phyloP scores from a whole-genome alignment of 2,888 invertebrate genomes.

The Cephus spinipes region DNA sequence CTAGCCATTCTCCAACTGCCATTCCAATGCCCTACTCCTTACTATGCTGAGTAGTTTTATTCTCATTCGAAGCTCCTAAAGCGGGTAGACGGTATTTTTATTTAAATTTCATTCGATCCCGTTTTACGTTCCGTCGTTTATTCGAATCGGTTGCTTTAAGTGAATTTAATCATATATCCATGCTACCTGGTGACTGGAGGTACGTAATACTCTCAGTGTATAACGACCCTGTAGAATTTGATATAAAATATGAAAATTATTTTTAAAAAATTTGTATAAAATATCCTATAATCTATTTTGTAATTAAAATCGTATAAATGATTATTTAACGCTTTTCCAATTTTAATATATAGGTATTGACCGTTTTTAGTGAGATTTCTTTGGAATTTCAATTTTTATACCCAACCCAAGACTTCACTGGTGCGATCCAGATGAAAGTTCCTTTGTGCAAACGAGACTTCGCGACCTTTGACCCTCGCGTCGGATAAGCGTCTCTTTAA shows the following conservation, averaged over 20 bases:
- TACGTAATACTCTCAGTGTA: too few species aligned
- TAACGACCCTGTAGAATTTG: too few species aligned
- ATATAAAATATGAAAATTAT: too few species aligned
- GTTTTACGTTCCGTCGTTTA: not conserved
- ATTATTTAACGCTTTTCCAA: not conserved
- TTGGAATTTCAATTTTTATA: not conserved
- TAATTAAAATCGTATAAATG: not conserved
- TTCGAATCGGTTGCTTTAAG: not conserved
- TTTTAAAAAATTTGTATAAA: too few species aligned
- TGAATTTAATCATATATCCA: not conserved
- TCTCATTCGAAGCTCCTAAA: slow-evolving; percentile 38
- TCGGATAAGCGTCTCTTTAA: not conserved
- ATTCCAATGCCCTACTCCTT: not conserved
- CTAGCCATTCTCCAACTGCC: slow-evolving; percentile 37
- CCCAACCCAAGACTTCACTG: not conserved
- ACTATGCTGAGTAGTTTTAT: slow-evolving; percentile 35
- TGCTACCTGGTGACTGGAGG: too few species aligned
- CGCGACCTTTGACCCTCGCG: not conserved
- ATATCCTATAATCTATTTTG: not conserved
- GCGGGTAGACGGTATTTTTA: slow-evolving; percentile 52
- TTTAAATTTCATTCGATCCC: slow-evolving; percentile 50
- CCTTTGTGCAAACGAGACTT: not conserved
- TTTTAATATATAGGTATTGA: not conserved
- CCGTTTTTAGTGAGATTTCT: not conserved
- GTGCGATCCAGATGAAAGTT: not conserved